Evolutionary conservation across 2,113 vertebrate species (phyloP).

Genomic region (Carassius carassius): DNA sequence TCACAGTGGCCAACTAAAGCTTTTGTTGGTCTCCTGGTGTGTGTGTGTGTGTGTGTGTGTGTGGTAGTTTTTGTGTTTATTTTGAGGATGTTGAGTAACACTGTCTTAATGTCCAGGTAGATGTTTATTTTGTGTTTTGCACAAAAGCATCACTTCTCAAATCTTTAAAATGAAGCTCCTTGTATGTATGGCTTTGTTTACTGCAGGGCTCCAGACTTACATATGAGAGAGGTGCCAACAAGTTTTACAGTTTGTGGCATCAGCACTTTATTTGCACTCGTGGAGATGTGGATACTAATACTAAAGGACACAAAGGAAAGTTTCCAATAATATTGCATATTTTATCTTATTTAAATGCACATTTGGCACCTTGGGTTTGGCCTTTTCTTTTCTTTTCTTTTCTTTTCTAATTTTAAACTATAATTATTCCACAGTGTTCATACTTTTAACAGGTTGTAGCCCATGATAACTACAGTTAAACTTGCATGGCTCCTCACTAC

Average conservation of each 20-base stretch:
- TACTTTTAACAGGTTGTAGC: background rate
- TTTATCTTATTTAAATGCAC: background rate
- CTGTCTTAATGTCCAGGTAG: background rate
- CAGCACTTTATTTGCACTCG: background rate
- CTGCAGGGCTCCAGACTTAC: background rate
- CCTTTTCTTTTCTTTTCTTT: background rate
- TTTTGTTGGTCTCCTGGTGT: constrained; percentile 18
- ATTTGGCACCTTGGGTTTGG: background rate
- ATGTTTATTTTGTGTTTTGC: background rate
- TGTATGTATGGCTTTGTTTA: background rate
- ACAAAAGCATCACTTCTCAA: background rate
- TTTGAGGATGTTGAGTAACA: constrained; percentile 6
- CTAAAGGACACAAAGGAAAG: background rate
- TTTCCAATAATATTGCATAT: background rate
- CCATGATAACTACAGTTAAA: background rate
- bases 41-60: background rate
- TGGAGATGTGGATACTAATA: background rate
- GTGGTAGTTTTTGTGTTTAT: background rate
- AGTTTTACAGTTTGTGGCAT: background rate
- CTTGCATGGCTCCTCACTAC: background rate
- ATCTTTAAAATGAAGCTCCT: background rate
- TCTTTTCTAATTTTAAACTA: background rate
- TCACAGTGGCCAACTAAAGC: constrained; percentile 33
- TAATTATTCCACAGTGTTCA: background rate
- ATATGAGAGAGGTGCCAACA: background rate